Percentiles rank a stretch among this genome's conserved stretches.
Evolutionary conservation across 2,797 vertebrate genomes (phyloP).

Genomic region (Anabas testudineus): DNA sequence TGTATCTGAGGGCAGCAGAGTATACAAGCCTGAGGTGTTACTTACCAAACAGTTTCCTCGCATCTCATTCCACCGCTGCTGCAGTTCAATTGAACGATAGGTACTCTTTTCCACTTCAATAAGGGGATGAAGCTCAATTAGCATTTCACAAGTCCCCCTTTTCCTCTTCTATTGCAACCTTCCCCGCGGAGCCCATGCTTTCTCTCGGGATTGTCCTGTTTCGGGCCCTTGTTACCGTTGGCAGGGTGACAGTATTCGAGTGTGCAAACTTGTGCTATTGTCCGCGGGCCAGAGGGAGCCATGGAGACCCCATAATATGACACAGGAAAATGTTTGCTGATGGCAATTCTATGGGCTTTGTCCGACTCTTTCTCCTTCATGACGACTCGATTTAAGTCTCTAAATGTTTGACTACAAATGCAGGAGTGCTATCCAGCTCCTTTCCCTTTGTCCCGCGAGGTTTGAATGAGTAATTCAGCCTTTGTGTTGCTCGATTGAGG

Average conservation of each 20-base stretch:
- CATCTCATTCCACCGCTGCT: constrained; percentile 80
- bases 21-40: constrained; percentile 67
- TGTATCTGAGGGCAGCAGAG: constrained; percentile 30
- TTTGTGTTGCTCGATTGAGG: constrained; percentile 99
- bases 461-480: constrained; percentile 99
- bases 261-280: constrained; percentile 99
- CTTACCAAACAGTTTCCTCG: constrained; percentile 73
- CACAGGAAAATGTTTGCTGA: constrained; percentile 99
- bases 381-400: constrained; percentile 99
- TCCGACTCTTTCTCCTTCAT: constrained; percentile 99
- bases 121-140: constrained; percentile 90
- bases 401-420: constrained; percentile 99
- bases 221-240: constrained; percentile 97
- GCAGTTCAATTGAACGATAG: constrained; percentile 76
- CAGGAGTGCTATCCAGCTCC: constrained; percentile 99
- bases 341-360: constrained; percentile 99
- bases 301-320: constrained; percentile 99
- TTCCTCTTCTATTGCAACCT: constrained; percentile 89
- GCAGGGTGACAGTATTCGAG: constrained; percentile 99
- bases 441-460: constrained; percentile 94
- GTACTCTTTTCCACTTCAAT: constrained; percentile 86
- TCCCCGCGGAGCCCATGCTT: constrained; percentile 91
- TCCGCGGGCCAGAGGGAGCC: constrained; percentile 96
- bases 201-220: constrained; percentile 94
- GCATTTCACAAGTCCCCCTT: constrained; percentile 93